phyloP scores from a whole-genome alignment of 2,797 vertebrate species.

The Enteromius treurensis region DNA sequence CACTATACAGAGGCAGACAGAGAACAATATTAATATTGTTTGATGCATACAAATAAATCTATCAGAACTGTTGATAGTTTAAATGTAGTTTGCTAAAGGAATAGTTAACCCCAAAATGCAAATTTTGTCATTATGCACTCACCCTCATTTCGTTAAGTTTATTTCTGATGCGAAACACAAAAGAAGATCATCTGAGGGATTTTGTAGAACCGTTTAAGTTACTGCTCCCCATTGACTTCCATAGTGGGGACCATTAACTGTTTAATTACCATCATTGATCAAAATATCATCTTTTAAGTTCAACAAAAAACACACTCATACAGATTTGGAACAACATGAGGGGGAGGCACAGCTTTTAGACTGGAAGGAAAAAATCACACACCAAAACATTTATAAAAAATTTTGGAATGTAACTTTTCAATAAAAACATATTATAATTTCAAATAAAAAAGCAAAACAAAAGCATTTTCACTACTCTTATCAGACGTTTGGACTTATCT shows the following conservation, averaged over 20 bases:
- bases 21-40: neutral
- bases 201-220: neutral
- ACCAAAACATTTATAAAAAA: neutral
- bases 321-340: neutral
- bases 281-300: neutral
- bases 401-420: neutral
- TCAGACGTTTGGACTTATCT: neutral
- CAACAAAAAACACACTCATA: neutral
- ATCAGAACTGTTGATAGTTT: constrained; percentile 30
- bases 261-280: neutral
- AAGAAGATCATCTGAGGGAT: neutral
- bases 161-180: neutral
- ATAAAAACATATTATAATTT: neutral
- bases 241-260: neutral
- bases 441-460: neutral
- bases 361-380: neutral
- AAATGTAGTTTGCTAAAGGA: neutral
- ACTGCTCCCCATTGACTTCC: neutral
- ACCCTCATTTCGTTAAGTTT: neutral
- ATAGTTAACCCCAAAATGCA: neutral
- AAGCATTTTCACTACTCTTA: neutral
- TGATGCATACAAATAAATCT: neutral
- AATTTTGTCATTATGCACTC: neutral
- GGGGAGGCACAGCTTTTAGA: neutral
- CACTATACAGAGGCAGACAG: neutral